phyloP scores from a whole-genome alignment of 2,113 vertebrate species.

The Otis tarda region DNA sequence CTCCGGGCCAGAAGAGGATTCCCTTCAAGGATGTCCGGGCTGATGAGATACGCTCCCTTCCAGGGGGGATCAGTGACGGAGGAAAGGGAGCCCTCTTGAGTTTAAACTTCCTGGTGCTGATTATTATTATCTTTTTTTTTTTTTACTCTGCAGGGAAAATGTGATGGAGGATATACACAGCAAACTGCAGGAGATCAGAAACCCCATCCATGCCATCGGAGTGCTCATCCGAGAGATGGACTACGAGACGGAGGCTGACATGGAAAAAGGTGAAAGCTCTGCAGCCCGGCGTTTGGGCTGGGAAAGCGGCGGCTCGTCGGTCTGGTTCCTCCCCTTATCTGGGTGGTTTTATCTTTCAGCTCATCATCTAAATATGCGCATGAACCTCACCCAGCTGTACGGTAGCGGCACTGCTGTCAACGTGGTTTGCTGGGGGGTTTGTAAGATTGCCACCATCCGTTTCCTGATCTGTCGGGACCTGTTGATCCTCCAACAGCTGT shows the following conservation, averaged over 20 bases:
- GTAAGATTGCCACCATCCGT: conserved; percentile 82
- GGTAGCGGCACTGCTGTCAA: conserved; percentile 75
- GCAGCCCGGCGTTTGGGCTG: accelerated
- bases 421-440: conserved; percentile 81
- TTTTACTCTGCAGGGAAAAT: conserved; percentile 72
- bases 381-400: conserved; percentile 89
- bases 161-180: conserved; percentile 88
- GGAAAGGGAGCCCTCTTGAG: conserved; percentile 10
- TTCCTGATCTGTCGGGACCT: conserved; percentile 90
- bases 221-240: conserved; percentile 90
- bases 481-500: conserved; percentile 88
- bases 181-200: conserved; percentile 90
- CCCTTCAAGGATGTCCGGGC: not conserved
- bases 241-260: conserved; percentile 85
- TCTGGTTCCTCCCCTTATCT: not conserved
- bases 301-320: not conserved
- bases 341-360: conserved; percentile 53
- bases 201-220: conserved; percentile 83
- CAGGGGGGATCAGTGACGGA: not conserved
- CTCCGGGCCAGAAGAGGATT: not conserved
- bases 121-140: accelerated
- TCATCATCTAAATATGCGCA: conserved; percentile 74
- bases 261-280: conserved; percentile 63
- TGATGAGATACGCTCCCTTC: not conserved
- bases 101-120: not conserved